Percentiles rank a stretch among this genome's conserved stretches.
phyloP scores from a whole-genome alignment of 2,888 invertebrate species.

The Galerucella nymphaeae region DNA sequence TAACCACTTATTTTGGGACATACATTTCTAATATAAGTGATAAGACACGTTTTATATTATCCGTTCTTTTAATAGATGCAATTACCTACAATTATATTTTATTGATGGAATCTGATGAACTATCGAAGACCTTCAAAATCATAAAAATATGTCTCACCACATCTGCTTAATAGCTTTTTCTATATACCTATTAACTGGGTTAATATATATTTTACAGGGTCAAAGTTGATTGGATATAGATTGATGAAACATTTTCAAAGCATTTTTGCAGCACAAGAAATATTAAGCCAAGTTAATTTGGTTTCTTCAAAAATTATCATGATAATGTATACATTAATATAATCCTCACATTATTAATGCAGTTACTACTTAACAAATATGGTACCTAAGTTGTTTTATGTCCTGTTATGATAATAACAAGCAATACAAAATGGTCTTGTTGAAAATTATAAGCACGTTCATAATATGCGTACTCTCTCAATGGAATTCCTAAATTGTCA shows the following conservation, averaged over 20 bases:
- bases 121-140: no score
- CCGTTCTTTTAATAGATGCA: constrained; percentile 28
- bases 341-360: not conserved
- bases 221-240: no score
- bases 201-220: no score
- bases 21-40: constrained; percentile 2
- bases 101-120: constrained; percentile 28
- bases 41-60: constrained; percentile 30
- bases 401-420: not conserved
- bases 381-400: not conserved
- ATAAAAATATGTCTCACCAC: no score
- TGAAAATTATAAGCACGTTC: not conserved
- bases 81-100: constrained; percentile 33
- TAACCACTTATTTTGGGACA: no score
- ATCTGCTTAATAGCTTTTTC: no score
- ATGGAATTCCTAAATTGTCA: not conserved
- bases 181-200: no score
- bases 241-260: no score
- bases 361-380: not conserved
- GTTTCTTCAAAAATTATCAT: no score
- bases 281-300: no score
- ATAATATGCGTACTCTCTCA: not conserved
- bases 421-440: not conserved
- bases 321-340: not conserved
- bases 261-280: no score